These are phyloP conservation scores for Caloenas nicobarica DNA, from an alignment of 2,113 vertebrate species.

Conservation along the genomic window DNA sequence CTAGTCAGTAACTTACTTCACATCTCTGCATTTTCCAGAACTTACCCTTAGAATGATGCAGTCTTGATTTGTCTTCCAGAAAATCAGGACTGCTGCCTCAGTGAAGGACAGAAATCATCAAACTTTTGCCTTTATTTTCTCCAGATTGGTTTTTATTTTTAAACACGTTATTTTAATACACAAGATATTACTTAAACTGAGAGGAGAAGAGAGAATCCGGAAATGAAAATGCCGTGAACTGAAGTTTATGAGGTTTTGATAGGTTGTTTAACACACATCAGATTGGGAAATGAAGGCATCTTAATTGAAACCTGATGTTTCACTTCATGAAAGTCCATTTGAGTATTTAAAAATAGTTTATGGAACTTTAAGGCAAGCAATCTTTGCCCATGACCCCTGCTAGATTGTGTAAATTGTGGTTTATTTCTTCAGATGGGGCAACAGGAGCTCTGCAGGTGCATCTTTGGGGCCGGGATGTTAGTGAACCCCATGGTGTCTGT, in stretches of 20 bases:
- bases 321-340: constrained; percentile 8
- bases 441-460: constrained; percentile 31
- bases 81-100: background rate
- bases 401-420: constrained; percentile 8
- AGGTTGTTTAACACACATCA: constrained; percentile 65
- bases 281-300: constrained; percentile 61
- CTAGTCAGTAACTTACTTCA: background rate
- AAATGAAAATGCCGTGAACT: constrained; percentile 62
- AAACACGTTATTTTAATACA: background rate
- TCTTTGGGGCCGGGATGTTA: background rate
- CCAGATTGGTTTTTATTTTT: constrained; percentile 49
- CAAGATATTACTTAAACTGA: constrained; percentile 25
- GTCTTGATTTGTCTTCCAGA: background rate
- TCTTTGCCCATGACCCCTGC: constrained; percentile 28
- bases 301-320: constrained; percentile 73
- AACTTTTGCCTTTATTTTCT: background rate
- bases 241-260: constrained; percentile 67
- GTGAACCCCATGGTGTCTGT: background rate
- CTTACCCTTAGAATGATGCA: background rate
- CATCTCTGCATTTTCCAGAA: background rate
- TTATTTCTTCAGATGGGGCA: background rate
- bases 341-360: constrained; percentile 47
- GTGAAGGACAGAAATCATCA: background rate
- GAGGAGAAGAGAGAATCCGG: constrained; percentile 31
- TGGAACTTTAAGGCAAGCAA: constrained; percentile 23